Evolutionary conservation across 1,140 invertebrate genomes (phyloP).

Genomic region (Patella vulgata): DNA sequence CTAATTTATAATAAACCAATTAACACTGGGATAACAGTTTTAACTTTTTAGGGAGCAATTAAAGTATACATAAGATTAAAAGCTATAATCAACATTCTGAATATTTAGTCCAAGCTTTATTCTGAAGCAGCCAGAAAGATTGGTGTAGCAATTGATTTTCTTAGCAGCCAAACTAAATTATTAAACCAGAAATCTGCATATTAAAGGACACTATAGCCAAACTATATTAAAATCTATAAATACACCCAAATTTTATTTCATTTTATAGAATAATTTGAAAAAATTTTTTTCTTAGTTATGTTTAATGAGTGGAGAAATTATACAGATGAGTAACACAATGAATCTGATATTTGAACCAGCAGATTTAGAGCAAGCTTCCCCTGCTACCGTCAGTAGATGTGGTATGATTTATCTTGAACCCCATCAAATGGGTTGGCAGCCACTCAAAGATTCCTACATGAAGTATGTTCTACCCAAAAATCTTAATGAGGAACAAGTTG

Average conservation of each 20-base stretch:
- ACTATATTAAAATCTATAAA: no score
- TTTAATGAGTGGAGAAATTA: constrained; percentile 69
- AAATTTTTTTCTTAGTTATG: constrained; percentile 58
- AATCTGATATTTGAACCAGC: constrained; percentile 69
- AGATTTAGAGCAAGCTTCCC: constrained; percentile 71
- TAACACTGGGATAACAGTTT: background rate
- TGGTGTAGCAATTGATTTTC: background rate
- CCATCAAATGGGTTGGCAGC: constrained; percentile 66
- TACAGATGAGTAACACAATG: constrained; percentile 69
- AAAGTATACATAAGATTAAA: no score
- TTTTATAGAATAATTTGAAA: no score
- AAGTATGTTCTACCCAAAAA: constrained; percentile 60
- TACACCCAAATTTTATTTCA: no score
- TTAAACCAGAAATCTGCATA: no score
- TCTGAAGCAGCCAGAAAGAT: no score
- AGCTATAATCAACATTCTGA: no score
- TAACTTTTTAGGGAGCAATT: no score
- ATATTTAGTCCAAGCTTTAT: no score
- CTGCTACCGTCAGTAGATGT: constrained; percentile 70
- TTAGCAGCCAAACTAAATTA: no score
- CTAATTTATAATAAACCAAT: background rate
- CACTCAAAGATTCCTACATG: constrained; percentile 65
- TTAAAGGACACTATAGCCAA: no score
- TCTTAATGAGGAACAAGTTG: constrained; percentile 43
- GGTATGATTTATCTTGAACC: constrained; percentile 69